These are phyloP conservation scores for Petrophora chlorosata DNA, from an alignment of 2,888 invertebrate species.

Conservation along the genomic window DNA sequence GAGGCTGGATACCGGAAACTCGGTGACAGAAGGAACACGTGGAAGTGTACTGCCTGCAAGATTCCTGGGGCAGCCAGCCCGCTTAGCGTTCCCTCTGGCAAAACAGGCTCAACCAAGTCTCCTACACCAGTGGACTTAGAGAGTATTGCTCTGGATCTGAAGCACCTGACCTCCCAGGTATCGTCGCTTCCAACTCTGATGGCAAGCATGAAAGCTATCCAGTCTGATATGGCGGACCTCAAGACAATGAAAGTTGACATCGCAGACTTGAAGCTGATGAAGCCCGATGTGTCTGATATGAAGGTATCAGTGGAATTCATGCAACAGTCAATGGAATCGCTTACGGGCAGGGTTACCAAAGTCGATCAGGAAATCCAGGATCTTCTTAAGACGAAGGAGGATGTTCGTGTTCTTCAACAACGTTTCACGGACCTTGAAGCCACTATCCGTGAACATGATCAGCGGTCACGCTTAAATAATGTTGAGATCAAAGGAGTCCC, in stretches of 20 bases:
- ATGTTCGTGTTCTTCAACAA: constrained; percentile 36
- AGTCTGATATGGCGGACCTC: not conserved
- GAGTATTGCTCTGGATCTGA: not conserved
- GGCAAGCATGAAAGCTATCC: not conserved
- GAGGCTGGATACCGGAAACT: no score
- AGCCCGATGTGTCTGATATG: not conserved
- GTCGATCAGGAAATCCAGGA: not conserved
- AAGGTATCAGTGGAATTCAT: not conserved
- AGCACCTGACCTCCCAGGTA: not conserved
- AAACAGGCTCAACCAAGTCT: not conserved
- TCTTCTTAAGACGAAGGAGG: not conserved
- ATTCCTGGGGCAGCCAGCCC: not conserved
- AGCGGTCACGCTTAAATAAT: constrained; percentile 10
- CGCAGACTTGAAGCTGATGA: not conserved
- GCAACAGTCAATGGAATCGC: not conserved
- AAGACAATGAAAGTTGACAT: not conserved
- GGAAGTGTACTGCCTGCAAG: not conserved
- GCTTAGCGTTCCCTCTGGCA: not conserved
- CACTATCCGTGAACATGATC: constrained; percentile 7
- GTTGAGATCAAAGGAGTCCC: constrained; percentile 11
- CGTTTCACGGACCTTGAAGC: not conserved
- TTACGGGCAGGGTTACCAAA: not conserved
- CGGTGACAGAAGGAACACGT: not conserved
- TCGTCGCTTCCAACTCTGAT: not conserved
- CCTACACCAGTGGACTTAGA: not conserved